These are phyloP conservation scores for Macroramphosus scolopax DNA, from an alignment of 2,797 vertebrate genomes.

Conservation along the genomic window DNA sequence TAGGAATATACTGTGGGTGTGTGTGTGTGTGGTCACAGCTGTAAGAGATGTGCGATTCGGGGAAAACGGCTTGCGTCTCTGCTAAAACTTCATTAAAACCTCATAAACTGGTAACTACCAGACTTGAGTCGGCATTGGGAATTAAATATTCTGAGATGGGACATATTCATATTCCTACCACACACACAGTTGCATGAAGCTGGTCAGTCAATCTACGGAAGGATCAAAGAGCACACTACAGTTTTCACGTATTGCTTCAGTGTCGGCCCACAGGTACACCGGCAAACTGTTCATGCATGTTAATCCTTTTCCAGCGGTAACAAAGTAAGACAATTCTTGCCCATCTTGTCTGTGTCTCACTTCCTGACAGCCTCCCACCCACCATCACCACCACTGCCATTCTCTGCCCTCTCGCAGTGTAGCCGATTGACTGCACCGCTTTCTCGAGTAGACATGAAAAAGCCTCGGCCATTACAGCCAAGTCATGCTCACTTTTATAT, in stretches of 20 bases:
- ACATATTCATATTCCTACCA: too few relatives aligned
- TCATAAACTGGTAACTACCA: too few relatives aligned
- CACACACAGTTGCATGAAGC: too few relatives aligned
- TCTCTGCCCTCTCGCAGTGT: conserved; percentile 35
- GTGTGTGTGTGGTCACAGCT: conserved; percentile 38
- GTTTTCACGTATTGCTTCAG: conserved; percentile 38
- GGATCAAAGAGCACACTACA: too few relatives aligned
- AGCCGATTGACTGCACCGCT: conserved; percentile 53
- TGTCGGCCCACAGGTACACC: conserved; percentile 28
- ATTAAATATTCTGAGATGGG: too few relatives aligned
- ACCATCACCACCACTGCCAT: conserved; percentile 16
- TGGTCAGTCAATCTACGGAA: too few relatives aligned
- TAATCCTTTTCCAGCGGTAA: conserved; percentile 6
- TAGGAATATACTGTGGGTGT: conserved; percentile 14
- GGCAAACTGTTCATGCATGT: conserved; percentile 4
- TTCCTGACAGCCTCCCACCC: too few relatives aligned
- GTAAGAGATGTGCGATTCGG: too few relatives aligned
- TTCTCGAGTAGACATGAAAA: conserved; percentile 55
- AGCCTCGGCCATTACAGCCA: conserved; percentile 65
- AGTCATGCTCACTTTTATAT: conserved; percentile 77
- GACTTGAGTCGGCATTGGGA: too few relatives aligned
- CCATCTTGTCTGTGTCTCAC: conserved; percentile 14
- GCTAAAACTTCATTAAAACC: too few relatives aligned
- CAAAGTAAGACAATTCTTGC: conserved; percentile 24
- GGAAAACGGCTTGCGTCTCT: too few relatives aligned